Conservation (phyloP, 2,888 invertebrate genomes). For the Pseudanteris insignis region DNA sequence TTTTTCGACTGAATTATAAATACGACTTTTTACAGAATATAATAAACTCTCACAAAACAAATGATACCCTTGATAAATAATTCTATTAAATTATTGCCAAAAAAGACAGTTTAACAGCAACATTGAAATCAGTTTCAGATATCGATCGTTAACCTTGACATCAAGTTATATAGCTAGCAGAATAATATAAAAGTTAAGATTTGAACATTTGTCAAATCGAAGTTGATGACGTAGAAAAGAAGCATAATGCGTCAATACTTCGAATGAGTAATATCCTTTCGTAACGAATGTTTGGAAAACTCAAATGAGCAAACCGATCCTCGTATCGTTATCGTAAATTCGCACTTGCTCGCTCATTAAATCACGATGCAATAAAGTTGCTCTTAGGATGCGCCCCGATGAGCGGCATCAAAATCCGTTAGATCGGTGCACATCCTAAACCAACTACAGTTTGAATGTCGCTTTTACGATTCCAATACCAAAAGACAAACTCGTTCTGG, state of each 20-base stretch:
- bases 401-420: constrained; percentile 23
- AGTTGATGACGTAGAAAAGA: background rate
- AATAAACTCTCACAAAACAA: no score
- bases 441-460: constrained; percentile 14
- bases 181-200: no score
- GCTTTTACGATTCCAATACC: constrained; percentile 27
- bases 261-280: constrained; percentile 11
- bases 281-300: constrained; percentile 26
- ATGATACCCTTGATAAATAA: no score
- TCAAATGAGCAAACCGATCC: constrained; percentile 34
- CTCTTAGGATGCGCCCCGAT: constrained; percentile 17
- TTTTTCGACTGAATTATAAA: no score
- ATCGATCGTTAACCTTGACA: no score
- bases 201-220: no score
- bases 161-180: no score
- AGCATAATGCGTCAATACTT: constrained; percentile 10
- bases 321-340: constrained; percentile 32
- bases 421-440: constrained; percentile 18
- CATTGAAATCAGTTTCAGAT: no score
- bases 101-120: no score
- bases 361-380: constrained; percentile 32
- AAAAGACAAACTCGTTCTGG: constrained; percentile 10
- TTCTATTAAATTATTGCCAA: no score
- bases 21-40: no score
- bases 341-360: constrained; percentile 34